Conservation (phyloP, 2,113 vertebrate genomes). For the Sialia sialis region DNA sequence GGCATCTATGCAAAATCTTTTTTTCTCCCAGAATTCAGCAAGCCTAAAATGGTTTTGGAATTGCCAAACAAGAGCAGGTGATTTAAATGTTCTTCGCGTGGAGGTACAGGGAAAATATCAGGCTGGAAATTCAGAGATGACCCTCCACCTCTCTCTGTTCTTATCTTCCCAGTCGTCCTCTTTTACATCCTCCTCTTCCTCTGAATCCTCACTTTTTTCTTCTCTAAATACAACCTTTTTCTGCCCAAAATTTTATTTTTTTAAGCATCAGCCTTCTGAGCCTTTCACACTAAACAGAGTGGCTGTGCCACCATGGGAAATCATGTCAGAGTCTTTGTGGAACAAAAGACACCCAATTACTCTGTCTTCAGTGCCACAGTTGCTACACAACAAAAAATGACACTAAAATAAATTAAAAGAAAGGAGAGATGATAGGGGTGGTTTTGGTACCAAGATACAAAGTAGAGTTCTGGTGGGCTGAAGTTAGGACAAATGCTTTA, state of each 20-base stretch:
- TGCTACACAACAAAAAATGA: background rate
- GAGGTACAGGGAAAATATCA: background rate
- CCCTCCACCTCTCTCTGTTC: background rate
- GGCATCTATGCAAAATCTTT: background rate
- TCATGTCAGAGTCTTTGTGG: background rate
- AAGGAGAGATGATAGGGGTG: background rate
- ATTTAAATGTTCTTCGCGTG: background rate
- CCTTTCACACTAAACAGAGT: background rate
- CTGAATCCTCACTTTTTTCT: background rate
- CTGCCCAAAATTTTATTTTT: background rate
- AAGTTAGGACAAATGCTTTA: background rate
- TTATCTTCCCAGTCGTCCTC: background rate
- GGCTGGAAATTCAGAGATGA: background rate
- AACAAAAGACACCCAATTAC: slow-evolving; percentile 12
- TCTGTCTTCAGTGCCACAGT: background rate
- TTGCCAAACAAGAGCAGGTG: background rate
- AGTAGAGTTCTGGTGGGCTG: background rate
- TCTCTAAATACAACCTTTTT: background rate
- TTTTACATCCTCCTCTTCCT: background rate
- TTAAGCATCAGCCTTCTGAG: background rate
- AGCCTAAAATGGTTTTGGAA: background rate
- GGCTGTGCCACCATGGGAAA: background rate
- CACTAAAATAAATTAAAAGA: background rate
- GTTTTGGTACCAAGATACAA: background rate
- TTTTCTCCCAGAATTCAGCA: background rate